phyloP scores from a whole-genome alignment of 2,113 vertebrate species.

The Dinomys branickii region DNA sequence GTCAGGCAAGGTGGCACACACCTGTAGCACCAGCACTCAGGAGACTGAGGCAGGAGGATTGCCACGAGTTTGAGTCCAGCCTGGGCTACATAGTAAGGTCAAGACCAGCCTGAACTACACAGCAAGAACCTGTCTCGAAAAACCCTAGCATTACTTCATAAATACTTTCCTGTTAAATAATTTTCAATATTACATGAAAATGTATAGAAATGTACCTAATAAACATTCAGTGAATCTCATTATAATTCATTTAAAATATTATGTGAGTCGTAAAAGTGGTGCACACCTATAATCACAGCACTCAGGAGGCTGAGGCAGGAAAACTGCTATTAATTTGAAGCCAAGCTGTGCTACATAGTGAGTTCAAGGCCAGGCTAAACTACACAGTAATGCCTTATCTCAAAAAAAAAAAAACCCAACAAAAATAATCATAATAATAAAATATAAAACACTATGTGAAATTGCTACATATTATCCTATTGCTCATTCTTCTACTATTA shows the following conservation, averaged over 20 bases:
- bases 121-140: neutral
- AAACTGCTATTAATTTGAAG: neutral
- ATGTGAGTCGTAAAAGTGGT: neutral
- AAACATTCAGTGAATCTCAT: neutral
- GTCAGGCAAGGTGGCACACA: neutral
- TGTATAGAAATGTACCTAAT: neutral
- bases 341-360: neutral
- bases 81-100: neutral
- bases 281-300: neutral
- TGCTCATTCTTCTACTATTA: neutral
- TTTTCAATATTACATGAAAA: neutral
- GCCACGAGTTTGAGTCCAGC: neutral
- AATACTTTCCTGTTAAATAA: constrained; percentile 52
- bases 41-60: neutral
- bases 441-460: neutral
- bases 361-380: neutral
- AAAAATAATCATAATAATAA: neutral
- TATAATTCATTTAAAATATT: constrained; percentile 8
- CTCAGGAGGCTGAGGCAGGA: neutral
- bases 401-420: neutral
- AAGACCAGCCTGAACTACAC: neutral
- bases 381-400: neutral
- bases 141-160: neutral
- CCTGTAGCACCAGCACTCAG: neutral
- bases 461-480: neutral